phyloP scores from a whole-genome alignment of 2,113 vertebrate species.

The Nothocercus nigrocapillus region DNA sequence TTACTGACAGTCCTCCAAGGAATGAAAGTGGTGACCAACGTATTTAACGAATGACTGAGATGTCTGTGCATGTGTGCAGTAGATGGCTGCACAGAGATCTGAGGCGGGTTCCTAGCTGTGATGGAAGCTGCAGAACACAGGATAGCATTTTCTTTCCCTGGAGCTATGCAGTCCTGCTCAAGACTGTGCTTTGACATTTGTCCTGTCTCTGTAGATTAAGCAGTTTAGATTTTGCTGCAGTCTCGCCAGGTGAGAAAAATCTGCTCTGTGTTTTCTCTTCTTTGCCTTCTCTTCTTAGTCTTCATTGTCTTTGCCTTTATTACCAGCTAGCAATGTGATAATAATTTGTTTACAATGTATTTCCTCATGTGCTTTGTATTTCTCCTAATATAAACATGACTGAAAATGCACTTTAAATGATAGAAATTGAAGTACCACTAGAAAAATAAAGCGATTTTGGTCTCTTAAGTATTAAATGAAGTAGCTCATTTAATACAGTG shows the following conservation, averaged over 20 bases:
- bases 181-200: constrained; percentile 48
- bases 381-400: constrained; percentile 14
- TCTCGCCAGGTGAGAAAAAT: constrained; percentile 5
- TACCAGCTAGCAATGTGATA: constrained; percentile 26
- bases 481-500: neutral
- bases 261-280: neutral
- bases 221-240: constrained; percentile 12
- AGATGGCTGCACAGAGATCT: constrained; percentile 3
- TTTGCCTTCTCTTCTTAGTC: neutral
- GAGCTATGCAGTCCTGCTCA: neutral
- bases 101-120: constrained; percentile 5
- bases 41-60: neutral
- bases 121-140: constrained; percentile 27
- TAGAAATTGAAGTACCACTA: neutral
- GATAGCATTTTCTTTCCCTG: constrained; percentile 25
- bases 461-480: constrained; percentile 7
- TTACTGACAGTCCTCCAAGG: neutral
- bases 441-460: constrained; percentile 27
- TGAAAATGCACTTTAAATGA: constrained; percentile 32
- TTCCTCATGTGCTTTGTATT: neutral
- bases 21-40: neutral
- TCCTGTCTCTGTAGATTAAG: constrained; percentile 54
- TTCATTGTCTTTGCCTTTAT: constrained; percentile 3
- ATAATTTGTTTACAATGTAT: constrained; percentile 37
- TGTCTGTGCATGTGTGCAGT: neutral